These are phyloP conservation scores for Oscheius sp. DNA, from an alignment of 1,140 invertebrate genomes.

Conservation along the genomic window DNA sequence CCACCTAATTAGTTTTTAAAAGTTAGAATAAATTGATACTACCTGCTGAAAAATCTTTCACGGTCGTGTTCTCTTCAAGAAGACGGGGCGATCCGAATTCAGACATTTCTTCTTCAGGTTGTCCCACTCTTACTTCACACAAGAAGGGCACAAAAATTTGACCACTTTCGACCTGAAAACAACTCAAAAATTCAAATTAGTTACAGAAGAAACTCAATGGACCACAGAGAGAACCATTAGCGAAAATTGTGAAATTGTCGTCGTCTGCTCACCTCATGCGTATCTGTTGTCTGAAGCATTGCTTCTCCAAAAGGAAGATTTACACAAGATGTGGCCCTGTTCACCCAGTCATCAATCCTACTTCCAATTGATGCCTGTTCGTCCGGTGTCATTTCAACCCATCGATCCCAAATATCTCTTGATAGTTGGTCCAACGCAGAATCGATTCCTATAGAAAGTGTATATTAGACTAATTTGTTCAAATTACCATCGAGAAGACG, in stretches of 20 bases:
- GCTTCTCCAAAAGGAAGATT: constrained; percentile 18
- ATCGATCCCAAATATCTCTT: constrained; percentile 35
- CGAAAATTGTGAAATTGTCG: constrained; percentile 23
- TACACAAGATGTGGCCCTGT: background rate
- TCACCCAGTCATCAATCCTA: background rate
- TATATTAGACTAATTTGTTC: background rate
- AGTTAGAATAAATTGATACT: too few species aligned
- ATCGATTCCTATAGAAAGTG: constrained; percentile 18
- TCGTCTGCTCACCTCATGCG: background rate
- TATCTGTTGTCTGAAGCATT: constrained; percentile 17
- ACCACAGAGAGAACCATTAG: too few species aligned
- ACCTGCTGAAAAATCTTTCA: background rate
- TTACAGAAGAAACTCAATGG: too few species aligned
- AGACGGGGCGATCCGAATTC: constrained; percentile 2
- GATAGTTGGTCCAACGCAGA: constrained; percentile 19
- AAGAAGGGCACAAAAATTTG: constrained; percentile 82
- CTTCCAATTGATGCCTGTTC: background rate
- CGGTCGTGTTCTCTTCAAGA: background rate
- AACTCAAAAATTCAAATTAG: too few species aligned
- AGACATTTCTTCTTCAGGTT: constrained; percentile 28
- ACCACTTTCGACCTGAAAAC: background rate
- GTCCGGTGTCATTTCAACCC: constrained; percentile 17
- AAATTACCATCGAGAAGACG: background rate
- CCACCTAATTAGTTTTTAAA: background rate
- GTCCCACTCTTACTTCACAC: constrained; percentile 66